Evolutionary conservation across 2,113 vertebrate genomes (phyloP).

Genomic region (Loxodonta africana): DNA sequence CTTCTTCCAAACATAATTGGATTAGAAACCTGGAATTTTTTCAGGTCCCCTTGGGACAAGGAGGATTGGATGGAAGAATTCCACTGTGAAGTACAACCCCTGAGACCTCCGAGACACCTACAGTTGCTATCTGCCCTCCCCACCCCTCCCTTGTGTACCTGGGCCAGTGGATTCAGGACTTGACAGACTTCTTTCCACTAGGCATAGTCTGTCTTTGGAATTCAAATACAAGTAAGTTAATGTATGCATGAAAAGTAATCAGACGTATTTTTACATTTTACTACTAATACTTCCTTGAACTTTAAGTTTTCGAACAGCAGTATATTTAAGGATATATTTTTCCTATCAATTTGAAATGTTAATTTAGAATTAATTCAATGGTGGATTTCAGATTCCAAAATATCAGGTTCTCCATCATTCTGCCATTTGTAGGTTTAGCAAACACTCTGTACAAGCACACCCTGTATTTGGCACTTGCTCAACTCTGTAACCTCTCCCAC

Average conservation of each 20-base stretch:
- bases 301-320: conserved; percentile 54
- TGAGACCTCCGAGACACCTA: not conserved
- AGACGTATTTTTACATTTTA: not conserved
- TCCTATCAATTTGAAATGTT: conserved; percentile 30
- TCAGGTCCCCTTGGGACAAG: not conserved
- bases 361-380: conserved; percentile 62
- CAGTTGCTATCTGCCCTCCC: not conserved
- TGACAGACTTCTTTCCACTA: not conserved
- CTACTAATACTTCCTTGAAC: not conserved
- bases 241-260: not conserved
- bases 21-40: not conserved
- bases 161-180: not conserved
- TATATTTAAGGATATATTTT: not conserved
- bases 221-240: not conserved
- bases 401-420: not conserved
- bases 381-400: conserved; percentile 29
- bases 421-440: not conserved
- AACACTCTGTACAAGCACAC: not conserved
- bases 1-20: not conserved
- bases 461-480: not conserved
- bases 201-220: too few relatives aligned
- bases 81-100: not conserved
- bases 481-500: not conserved
- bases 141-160: too few relatives aligned
- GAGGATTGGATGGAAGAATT: not conserved